phyloP scores from a whole-genome alignment of 2,888 invertebrate species.

The Epistrophella euchroma region DNA sequence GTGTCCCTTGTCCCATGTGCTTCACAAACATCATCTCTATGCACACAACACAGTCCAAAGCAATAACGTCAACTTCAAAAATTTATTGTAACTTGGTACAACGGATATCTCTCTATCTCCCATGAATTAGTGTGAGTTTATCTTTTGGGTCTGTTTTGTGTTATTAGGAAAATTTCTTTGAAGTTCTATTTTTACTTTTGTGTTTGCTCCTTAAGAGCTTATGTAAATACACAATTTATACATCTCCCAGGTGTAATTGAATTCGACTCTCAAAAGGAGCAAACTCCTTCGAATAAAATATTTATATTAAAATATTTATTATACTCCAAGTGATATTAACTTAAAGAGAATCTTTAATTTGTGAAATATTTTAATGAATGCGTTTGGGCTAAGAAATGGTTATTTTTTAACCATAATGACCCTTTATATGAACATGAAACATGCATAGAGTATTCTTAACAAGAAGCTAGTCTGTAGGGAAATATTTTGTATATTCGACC shows the following conservation, averaged over 20 bases:
- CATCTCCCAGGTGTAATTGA: constrained; percentile 53
- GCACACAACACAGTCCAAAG: neutral
- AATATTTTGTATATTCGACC: constrained; percentile 1
- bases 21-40: neutral
- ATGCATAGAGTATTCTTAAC: neutral
- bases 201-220: neutral
- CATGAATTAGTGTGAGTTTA: neutral
- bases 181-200: neutral
- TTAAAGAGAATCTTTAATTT: constrained; percentile 39
- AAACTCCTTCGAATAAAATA: constrained; percentile 11
- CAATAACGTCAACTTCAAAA: constrained; percentile 27
- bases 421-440: constrained; percentile 14
- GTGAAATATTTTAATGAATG: constrained; percentile 30
- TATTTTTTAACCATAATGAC: constrained; percentile 20
- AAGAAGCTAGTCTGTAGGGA: neutral
- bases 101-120: neutral
- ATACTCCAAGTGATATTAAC: constrained; percentile 31
- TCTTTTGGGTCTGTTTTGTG: constrained; percentile 19
- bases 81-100: constrained; percentile 19
- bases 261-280: neutral
- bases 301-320: constrained; percentile 60
- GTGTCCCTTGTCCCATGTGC: neutral
- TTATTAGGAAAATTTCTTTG: constrained; percentile 32
- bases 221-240: constrained; percentile 29
- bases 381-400: constrained; percentile 13